Base-by-base conservation (phyloP, 2,113 vertebrate species). In the Globicephala melas region DNA sequence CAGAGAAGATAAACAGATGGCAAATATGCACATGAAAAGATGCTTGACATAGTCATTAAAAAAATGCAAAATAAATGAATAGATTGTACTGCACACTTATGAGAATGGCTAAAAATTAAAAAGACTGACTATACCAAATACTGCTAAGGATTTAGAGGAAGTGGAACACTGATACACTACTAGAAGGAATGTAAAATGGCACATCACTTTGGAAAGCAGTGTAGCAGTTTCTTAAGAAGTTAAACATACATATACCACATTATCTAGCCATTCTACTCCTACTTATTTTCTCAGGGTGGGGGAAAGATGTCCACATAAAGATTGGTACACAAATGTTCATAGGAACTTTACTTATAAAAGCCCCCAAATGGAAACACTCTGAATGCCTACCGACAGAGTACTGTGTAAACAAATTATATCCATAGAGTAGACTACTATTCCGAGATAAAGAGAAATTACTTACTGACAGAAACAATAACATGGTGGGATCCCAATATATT, bases 81-180 rank as follows among this genome's bases (percentile, higher is more conserved):
- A n/a, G 3, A 82, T 93, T 83, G 58, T 70, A 94, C 14, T 62
- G 15, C 1, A n/a, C 2, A 85, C 15, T 20, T 77, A 12, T 8
- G n/a, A 89, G 25, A 38, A 55, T 94, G 14, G 1, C 41, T 95
- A 79, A 96, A 96, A 89, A 60, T 86, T 87, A 38, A 88, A 89
- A 82, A 85, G 38, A 79, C 33, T 96, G 68, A 95, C n/a, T 97
- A 86, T 28, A 58, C 38, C 63, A 95, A 96, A 14, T 93, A 94
- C 87, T 44, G 13, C 58, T 95, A 89, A 89, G 17, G 28, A 33
- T 95, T 97, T 96, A 83, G 87, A 97, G 95, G 68, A 93, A 96
- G 74, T 97, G 77, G 88, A 97, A 96, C 68, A 87, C 95, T 84
- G 33, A 84, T 3, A 23, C 0, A 1, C 4, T 50, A 31, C 9